Percentiles rank a stretch among this genome's conserved stretches.
These are phyloP conservation scores for Sinocyclocheilus anshuiensis DNA, from an alignment of 2,113 vertebrate species.

Conservation along the genomic window DNA sequence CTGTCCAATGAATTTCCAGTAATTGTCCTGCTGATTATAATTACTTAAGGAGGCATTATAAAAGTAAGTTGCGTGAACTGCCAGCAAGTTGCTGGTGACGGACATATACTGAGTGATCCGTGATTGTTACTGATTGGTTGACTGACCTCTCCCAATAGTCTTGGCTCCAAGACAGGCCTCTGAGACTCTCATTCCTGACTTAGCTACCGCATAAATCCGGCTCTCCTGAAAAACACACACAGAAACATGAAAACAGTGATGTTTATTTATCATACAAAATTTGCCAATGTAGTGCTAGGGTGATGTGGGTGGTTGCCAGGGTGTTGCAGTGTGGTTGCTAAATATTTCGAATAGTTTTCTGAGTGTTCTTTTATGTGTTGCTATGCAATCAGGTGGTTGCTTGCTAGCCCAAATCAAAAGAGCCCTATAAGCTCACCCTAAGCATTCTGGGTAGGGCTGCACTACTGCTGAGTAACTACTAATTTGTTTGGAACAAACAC, in stretches of 20 bases:
- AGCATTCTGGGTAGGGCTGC: too few species aligned
- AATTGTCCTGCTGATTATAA: too few species aligned
- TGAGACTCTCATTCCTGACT: slow-evolving; percentile 86
- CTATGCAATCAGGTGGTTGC: too few species aligned
- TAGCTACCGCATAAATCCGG: slow-evolving; percentile 87
- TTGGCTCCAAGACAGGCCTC: slow-evolving; percentile 74
- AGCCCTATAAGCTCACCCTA: too few species aligned
- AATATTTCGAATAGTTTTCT: not conserved
- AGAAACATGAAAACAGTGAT: not conserved
- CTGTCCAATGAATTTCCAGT: too few species aligned
- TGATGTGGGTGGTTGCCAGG: not conserved
- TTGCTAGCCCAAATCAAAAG: too few species aligned
- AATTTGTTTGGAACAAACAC: too few species aligned
- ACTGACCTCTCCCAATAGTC: slow-evolving; percentile 72
- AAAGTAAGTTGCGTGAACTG: not conserved
- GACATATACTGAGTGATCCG: slow-evolving; percentile 25
- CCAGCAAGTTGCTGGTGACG: slow-evolving; percentile 7
- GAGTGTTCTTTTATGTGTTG: too few species aligned
- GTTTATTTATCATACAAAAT: not conserved
- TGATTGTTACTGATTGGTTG: slow-evolving; percentile 11
- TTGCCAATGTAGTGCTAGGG: not conserved
- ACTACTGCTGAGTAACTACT: too few species aligned
- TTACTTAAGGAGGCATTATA: not conserved
- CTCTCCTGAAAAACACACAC: slow-evolving; percentile 78
- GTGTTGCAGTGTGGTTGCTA: not conserved